A percentile compares a stretch with the other conserved stretches of the same genome.
These are phyloP conservation scores for Leptinotarsa juncta DNA, from an alignment of 2,888 invertebrate species.

Conservation along the genomic window DNA sequence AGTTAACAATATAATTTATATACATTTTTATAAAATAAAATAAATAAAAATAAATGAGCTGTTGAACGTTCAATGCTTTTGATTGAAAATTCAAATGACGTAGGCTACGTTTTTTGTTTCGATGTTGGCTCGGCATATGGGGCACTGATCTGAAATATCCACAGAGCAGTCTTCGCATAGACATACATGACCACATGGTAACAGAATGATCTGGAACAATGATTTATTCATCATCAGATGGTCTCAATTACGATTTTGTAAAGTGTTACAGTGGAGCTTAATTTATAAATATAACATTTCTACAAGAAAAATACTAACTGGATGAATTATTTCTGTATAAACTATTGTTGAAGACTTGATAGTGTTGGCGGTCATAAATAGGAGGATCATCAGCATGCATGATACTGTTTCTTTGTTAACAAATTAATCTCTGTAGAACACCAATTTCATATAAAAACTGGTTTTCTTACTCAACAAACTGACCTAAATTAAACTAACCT, in stretches of 20 bases:
- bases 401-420: too few species aligned
- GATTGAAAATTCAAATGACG: conserved; percentile 69
- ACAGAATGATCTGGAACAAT: conserved; percentile 76
- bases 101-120: conserved; percentile 80
- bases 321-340: too few species aligned
- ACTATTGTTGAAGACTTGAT: too few species aligned
- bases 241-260: background rate
- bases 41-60: background rate
- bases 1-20: conserved; percentile 39
- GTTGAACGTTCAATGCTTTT: background rate
- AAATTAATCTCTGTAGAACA: too few species aligned
- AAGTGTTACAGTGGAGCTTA: too few species aligned
- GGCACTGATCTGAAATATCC: conserved; percentile 78
- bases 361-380: too few species aligned
- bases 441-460: too few species aligned
- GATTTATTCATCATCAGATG: too few species aligned
- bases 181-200: conserved; percentile 93
- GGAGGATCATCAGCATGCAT: too few species aligned
- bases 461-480: too few species aligned
- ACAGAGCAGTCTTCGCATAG: conserved; percentile 87
- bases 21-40: conserved; percentile 10
- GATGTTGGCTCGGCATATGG: conserved; percentile 81
- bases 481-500: conserved; percentile 66
- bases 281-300: too few species aligned
- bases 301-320: too few species aligned